Conservation (phyloP, 2,113 vertebrate genomes). For the Pituophis catenifer region DNA sequence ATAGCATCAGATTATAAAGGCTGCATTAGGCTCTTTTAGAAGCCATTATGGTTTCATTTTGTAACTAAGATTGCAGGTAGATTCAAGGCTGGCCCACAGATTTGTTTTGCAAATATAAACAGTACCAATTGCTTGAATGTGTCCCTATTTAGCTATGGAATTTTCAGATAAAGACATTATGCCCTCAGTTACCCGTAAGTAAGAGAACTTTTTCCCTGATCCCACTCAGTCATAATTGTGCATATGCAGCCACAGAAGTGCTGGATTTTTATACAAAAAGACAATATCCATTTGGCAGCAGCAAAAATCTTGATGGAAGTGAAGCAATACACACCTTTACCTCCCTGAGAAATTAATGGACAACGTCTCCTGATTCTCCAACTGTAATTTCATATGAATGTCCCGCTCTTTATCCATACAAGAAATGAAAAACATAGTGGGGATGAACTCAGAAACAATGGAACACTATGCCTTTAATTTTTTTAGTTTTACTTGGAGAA, state of each 20-base stretch:
- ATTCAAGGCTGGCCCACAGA: neutral
- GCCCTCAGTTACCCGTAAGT: neutral
- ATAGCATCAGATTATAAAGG: neutral
- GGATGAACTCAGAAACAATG: neutral
- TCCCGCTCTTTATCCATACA: neutral
- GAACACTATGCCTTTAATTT: neutral
- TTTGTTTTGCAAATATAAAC: neutral
- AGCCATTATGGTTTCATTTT: neutral
- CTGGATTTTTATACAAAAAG: neutral
- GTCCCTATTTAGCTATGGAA: neutral
- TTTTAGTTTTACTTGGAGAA: neutral
- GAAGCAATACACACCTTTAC: neutral
- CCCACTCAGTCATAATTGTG: neutral
- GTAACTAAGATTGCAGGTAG: neutral
- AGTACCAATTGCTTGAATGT: neutral
- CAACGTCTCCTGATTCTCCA: neutral
- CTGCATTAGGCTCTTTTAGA: neutral
- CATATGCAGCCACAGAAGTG: neutral
- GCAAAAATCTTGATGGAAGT: neutral
- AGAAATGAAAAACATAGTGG: neutral
- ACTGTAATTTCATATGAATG: neutral
- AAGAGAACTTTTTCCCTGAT: neutral
- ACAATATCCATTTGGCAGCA: neutral
- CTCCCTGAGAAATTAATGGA: neutral
- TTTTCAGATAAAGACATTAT: neutral